Evolutionary conservation across 2,797 vertebrate species (phyloP), one percentile per base, ranked within the genome.

Genomic region (Sebastolobus altivelis): DNA sequence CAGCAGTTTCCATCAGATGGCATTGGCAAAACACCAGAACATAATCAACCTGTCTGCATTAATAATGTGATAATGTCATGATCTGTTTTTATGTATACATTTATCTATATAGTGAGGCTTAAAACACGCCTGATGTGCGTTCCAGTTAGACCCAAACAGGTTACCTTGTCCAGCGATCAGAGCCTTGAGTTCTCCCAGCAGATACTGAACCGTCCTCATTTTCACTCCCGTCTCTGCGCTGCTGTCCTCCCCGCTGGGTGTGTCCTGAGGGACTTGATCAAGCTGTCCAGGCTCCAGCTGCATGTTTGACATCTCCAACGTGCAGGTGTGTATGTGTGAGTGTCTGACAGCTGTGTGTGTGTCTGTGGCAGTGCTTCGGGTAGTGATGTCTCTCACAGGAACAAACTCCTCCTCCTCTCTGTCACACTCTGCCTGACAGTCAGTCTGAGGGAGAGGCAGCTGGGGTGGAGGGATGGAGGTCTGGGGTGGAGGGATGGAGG

Each of bases 171-270:
- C 91, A 4, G 90, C 73, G 2, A 95, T 90, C 80, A 93, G 82
- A 43, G 90, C 59, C 79, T 85, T 94, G 60, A 99, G 96, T 77
- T 99, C 97, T 82, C 92, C 93, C 72, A 98, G 75, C 55, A 99
- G 95, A 80, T 94, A 92, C 61, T 94, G 96, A n/a, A 96, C 62
- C 0, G 92, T 96, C 93, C 87, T 94, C 66, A 95, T 80, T 85
- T 93, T 95, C 65, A 82, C 84, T 1, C 90, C 90, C 2, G 81
- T 90, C 91, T 85, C 85, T 3, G 76, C 55, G 1, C 72, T 68
- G 27, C 61, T 4, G 20, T 11, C 43, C 9, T 38, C 68, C 16
- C 3, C 27, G 20, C 46, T 18, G 4, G 22, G 29, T 11, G 37
- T 0, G 20, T 74, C 72, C 65, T 56, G 56, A 9, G 22, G 25